Base-by-base conservation (phyloP, 2,113 vertebrate species). In the Thalassoma bifasciatum region DNA sequence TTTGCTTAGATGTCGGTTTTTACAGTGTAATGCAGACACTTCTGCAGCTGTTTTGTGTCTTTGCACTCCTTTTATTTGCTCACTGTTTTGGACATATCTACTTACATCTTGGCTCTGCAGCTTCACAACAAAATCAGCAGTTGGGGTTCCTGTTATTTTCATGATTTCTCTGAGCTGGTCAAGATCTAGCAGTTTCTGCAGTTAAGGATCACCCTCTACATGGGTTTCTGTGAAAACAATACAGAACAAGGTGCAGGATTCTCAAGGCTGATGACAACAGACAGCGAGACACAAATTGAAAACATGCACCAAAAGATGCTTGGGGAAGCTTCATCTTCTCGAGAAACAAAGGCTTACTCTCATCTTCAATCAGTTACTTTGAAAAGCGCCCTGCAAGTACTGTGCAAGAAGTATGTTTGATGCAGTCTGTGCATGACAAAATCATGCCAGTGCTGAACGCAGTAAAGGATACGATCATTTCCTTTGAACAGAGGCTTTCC, bases 91-190 rank as follows among this genome's bases (percentile, higher is more conserved):
- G 1, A n/a, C n/a, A n/a, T n/a, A n/a, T n/a, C n/a, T n/a, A 92
- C 96, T 93, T 74, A 99, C 98, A 49, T 98, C 97, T 46, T 95
- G 95, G 66, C 96, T 98, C 79, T 97, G 95, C 13, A 99, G 91
- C 86, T 97, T 96, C 87, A 95, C 92, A 64, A 98, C 95, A 82
- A 99, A 99, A 79, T 99, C 98, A 1, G 95, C 92, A 0, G 94
- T 88, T 2, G 98, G 98, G 0, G 97, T 99, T 79, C 98, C 98
- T 0, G 97, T 99, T 73, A 98, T 87, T 92, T 99, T 99, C 97
- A 99, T 96, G 89, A 99, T 99, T 91, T 99, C 98, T 72, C 95
- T 95, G 79, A 99, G 94, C 57, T 99, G 98, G 90, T 99, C 98
- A 88, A 99, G 88, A 89, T 99, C 98, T 99, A 87, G 61, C 66